Percentiles rank a stretch among this genome's conserved stretches.
Evolutionary conservation across 2,113 vertebrate species (phyloP).

Genomic region (Pachycephala philippinensis): DNA sequence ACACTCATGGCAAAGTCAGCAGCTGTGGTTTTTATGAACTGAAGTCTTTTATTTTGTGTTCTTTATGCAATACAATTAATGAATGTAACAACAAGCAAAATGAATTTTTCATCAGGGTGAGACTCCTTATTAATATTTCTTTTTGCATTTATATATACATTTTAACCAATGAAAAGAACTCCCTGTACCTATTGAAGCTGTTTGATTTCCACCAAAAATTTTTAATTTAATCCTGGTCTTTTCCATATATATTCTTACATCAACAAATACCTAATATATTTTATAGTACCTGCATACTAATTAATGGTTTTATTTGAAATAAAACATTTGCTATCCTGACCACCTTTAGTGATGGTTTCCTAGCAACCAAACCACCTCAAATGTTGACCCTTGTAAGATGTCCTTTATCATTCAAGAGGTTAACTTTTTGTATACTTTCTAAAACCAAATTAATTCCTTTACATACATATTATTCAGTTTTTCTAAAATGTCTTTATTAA

Average conservation of each 20-base stretch:
- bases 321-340: background rate
- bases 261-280: background rate
- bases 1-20: background rate
- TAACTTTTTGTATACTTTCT: background rate
- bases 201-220: background rate
- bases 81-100: background rate
- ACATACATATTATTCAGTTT: background rate
- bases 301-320: conserved; percentile 16
- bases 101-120: background rate
- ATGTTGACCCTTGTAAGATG: background rate
- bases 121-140: background rate
- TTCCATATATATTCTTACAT: background rate
- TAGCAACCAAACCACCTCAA: conserved; percentile 25
- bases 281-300: background rate
- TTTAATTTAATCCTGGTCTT: background rate
- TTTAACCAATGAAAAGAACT: background rate
- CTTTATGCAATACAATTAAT: background rate
- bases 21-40: background rate
- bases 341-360: conserved; percentile 13
- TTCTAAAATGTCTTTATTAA: background rate
- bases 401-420: background rate
- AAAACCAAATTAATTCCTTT: background rate
- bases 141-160: background rate
- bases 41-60: background rate
- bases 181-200: background rate